Conservation (phyloP, 1,140 invertebrate species). For the Sipha flava region DNA sequence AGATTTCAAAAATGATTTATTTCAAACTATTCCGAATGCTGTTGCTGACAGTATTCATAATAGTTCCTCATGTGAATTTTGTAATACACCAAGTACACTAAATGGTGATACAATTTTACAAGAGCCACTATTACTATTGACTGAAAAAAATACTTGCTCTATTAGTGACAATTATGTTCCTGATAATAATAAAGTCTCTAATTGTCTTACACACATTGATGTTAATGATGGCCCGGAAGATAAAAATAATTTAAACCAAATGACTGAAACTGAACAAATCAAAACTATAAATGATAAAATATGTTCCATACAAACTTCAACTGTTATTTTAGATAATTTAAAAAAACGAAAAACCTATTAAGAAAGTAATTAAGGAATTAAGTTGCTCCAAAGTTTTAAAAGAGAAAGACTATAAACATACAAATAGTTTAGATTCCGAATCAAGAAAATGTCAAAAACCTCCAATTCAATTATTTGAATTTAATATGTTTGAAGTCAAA, state of each 20-base stretch:
- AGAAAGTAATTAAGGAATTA: not conserved
- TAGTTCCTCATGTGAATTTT: no score
- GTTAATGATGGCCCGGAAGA: not conserved
- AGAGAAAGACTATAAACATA: not conserved
- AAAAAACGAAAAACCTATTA: not conserved
- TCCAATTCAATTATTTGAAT: not conserved
- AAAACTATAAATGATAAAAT: not conserved
- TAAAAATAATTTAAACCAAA: not conserved
- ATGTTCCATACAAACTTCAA: not conserved
- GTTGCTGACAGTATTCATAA: no score
- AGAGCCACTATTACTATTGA: no score
- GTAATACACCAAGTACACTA: no score
- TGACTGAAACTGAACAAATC: not conserved
- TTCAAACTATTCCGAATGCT: no score
- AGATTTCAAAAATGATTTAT: no score
- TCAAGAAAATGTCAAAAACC: not conserved
- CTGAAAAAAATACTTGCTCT: not conserved
- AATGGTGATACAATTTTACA: no score
- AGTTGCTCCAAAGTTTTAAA: not conserved
- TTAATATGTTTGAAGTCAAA: not conserved
- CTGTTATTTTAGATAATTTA: not conserved
- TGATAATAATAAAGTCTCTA: no score
- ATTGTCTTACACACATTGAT: no score
- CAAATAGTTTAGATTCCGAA: not conserved
- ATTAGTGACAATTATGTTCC: no score